Evolutionary conservation across 2,113 vertebrate species (phyloP).

Genomic region (Psittacula cyanocephala): DNA sequence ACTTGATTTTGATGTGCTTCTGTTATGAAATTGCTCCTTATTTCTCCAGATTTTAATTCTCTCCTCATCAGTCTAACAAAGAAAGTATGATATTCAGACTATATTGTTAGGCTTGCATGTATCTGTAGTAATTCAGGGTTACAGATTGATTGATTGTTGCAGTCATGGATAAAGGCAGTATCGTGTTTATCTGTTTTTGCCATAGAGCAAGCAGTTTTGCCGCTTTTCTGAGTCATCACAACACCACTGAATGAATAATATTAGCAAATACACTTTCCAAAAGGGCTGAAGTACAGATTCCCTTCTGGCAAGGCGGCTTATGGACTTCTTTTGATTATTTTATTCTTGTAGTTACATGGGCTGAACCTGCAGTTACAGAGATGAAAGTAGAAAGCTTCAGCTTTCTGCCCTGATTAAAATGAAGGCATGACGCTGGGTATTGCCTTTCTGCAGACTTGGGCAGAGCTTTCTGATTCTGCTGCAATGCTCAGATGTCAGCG

Average conservation of each 20-base stretch:
- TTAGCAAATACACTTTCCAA: background rate
- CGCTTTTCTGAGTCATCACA: background rate
- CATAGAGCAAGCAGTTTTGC: background rate
- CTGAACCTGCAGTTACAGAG: background rate
- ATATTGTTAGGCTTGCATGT: background rate
- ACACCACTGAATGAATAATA: background rate
- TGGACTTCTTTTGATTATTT: background rate
- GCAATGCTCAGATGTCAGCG: background rate
- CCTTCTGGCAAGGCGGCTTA: background rate
- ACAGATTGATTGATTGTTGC: background rate
- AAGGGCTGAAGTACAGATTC: background rate
- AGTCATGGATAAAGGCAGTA: background rate
- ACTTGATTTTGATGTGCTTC: background rate
- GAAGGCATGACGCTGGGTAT: background rate
- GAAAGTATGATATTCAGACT: background rate
- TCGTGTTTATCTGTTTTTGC: background rate
- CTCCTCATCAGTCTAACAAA: background rate
- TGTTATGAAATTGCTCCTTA: background rate
- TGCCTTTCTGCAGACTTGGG: background rate
- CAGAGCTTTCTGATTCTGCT: background rate
- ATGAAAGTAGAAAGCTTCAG: background rate
- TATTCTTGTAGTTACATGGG: background rate
- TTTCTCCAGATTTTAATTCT: background rate
- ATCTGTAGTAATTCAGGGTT: background rate
- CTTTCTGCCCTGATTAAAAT: background rate